A percentile compares a stretch with the other conserved stretches of the same genome.
These are phyloP conservation scores for Thunnus maccoyii DNA, from an alignment of 2,113 vertebrate species.

Conservation along the genomic window DNA sequence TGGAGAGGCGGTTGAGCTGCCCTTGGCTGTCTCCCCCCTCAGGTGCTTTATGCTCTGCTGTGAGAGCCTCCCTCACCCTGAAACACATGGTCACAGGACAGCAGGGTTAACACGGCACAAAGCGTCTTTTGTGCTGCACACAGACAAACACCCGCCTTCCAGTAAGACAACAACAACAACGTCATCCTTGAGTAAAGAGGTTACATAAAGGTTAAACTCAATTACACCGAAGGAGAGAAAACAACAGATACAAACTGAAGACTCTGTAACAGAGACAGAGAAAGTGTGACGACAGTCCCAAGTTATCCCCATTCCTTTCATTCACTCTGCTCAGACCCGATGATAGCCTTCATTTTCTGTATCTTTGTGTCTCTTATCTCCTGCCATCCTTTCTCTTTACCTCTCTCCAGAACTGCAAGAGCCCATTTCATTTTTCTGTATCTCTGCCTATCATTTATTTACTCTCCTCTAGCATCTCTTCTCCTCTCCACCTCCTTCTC, in stretches of 20 bases:
- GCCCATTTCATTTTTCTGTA: slow-evolving; percentile 53
- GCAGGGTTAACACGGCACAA: slow-evolving; percentile 61
- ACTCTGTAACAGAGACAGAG: slow-evolving; percentile 34
- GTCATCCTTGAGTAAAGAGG: slow-evolving; percentile 51
- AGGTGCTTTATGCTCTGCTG: slow-evolving; percentile 47
- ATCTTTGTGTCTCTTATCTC: slow-evolving; percentile 58
- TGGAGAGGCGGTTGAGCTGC: slow-evolving; percentile 54
- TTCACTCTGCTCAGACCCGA: slow-evolving; percentile 19
- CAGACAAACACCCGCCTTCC: slow-evolving; percentile 53
- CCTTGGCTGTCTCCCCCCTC: slow-evolving; percentile 46
- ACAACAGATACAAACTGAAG: slow-evolving; percentile 47
- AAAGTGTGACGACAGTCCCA: slow-evolving; percentile 46
- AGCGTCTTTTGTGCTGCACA: slow-evolving; percentile 56
- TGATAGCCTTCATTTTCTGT: slow-evolving; percentile 47
- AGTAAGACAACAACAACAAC: slow-evolving; percentile 57
- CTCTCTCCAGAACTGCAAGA: slow-evolving; percentile 29
- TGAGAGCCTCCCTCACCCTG: slow-evolving; percentile 73
- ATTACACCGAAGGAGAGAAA: slow-evolving; percentile 60
- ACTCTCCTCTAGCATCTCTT: slow-evolving; percentile 46
- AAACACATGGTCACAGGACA: slow-evolving; percentile 76
- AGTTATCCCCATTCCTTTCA: slow-evolving; percentile 42
- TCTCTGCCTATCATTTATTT: slow-evolving; percentile 69
- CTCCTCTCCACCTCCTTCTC: slow-evolving; percentile 13
- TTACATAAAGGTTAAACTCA: slow-evolving; percentile 73
- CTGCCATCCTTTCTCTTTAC: slow-evolving; percentile 10